Evolutionary conservation across 2,888 invertebrate genomes (phyloP), one percentile per base, ranked within the genome.

Genomic region (Latheticus oryzae): DNA sequence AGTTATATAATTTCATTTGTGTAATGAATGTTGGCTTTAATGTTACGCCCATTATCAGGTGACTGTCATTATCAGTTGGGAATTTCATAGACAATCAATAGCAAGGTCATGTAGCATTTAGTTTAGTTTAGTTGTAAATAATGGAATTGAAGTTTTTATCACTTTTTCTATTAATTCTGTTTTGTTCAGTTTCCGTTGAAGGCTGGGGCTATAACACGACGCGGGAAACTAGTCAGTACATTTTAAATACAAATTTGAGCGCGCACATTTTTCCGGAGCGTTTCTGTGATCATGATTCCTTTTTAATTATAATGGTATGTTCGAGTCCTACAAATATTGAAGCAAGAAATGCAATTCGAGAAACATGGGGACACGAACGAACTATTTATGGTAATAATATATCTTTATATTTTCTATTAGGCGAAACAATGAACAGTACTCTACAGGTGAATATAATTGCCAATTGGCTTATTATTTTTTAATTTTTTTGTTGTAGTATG

Each of bases 201-300:
- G 91, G 91, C 30, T 92, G 92, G 92, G 83, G 87, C n/a, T 82
- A 82, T 38, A 87, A 90, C 69, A 87, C 87, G 1, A 89, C 89
- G 13, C 81, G 91, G 35, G 88, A 90, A 72, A 84, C 89, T 12
- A 84, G 83, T 69, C 80, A 85, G 56, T 92, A 92, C 74, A 85
- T 92, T 12, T 82, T 85, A 30, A 62, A 43, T 23, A 61, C 66
- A 26, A 62, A 54, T 47, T 37, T 62, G 40, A 68, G 65, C 43
- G 61, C 70, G 38, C 62, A 59, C 17, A 62, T 70, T 33, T 57
- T 69, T 48, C 70, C 71, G 12, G 61, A 62, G 40, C 60, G 63
- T 60, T 66, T 70, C 65, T 71, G 71, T 67, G 67, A 68, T 59
- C 51, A 43, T 33, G 54, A 59, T 3, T 26, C 54, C 4, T 86